A percentile compares a stretch with the other conserved stretches of the same genome.
Conservation (phyloP, 2,113 vertebrate genomes). For the Gallinago paraguaiae region DNA sequence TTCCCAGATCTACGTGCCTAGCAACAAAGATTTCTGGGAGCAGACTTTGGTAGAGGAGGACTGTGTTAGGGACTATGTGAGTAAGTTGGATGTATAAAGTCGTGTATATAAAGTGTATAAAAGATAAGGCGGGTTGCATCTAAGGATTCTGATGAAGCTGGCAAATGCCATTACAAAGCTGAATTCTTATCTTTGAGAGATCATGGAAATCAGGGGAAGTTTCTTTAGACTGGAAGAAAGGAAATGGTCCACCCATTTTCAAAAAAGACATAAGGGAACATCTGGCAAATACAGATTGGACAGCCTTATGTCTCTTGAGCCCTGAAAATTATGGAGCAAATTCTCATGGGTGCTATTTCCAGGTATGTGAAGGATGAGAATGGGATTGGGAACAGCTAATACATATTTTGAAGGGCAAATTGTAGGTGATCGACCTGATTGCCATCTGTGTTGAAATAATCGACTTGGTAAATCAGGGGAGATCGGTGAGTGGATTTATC, state of each 20-base stretch:
- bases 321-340: neutral
- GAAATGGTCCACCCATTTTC: neutral
- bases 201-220: neutral
- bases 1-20: neutral
- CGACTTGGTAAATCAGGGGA: neutral
- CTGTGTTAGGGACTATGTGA: neutral
- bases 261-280: neutral
- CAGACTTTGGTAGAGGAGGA: neutral
- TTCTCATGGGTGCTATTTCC: neutral
- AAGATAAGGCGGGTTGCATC: neutral
- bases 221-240: neutral
- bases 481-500: neutral
- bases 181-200: neutral
- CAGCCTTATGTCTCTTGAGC: neutral
- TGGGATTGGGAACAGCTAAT: neutral
- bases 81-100: neutral
- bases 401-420: neutral
- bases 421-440: neutral
- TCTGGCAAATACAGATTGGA: neutral
- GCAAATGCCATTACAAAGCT: neutral
- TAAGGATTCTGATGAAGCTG: neutral
- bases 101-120: neutral
- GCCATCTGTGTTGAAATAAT: neutral
- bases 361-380: neutral
- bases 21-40: neutral